Percentiles rank a stretch among this genome's conserved stretches.
Evolutionary conservation across 2,113 vertebrate genomes (phyloP).

Genomic region (Lanius ludovicianus): DNA sequence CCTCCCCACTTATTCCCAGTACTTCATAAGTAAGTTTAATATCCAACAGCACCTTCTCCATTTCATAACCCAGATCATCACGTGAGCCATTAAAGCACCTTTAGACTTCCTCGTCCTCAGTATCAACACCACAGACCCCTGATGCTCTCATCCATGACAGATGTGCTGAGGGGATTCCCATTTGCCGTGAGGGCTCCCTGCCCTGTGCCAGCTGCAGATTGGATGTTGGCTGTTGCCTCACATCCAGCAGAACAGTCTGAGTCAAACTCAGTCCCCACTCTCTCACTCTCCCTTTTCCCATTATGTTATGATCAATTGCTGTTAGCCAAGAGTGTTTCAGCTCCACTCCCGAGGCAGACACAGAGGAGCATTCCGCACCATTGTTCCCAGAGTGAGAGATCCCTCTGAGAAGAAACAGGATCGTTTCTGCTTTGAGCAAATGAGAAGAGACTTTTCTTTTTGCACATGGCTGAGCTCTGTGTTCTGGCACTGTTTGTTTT

Average conservation of each 20-base stretch:
- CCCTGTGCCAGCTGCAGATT: not conserved
- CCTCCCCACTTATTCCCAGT: not conserved
- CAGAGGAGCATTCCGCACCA: not conserved
- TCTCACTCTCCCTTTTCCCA: not conserved
- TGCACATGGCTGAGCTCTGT: not conserved
- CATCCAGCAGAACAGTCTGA: not conserved
- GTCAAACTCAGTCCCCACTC: rapidly evolving
- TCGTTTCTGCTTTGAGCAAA: not conserved
- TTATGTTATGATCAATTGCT: not conserved
- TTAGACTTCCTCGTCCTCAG: rapidly evolving
- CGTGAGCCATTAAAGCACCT: not conserved
- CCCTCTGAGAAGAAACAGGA: not conserved
- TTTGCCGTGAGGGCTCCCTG: too few relatives aligned
- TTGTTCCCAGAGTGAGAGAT: not conserved
- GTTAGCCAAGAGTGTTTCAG: not conserved
- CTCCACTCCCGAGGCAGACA: not conserved
- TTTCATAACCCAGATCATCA: not conserved
- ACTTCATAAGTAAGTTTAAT: not conserved
- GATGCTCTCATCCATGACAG: rapidly evolving
- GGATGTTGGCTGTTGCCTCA: not conserved
- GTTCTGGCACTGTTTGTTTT: not conserved
- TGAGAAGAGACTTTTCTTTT: not conserved
- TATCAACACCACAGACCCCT: rapidly evolving
- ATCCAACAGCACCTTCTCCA: not conserved
- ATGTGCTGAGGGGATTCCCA: rapidly evolving